Percentiles rank a stretch among this genome's conserved stretches.
These are phyloP conservation scores for Ammodytes dubius DNA, from an alignment of 2,113 vertebrate species.

Conservation along the genomic window DNA sequence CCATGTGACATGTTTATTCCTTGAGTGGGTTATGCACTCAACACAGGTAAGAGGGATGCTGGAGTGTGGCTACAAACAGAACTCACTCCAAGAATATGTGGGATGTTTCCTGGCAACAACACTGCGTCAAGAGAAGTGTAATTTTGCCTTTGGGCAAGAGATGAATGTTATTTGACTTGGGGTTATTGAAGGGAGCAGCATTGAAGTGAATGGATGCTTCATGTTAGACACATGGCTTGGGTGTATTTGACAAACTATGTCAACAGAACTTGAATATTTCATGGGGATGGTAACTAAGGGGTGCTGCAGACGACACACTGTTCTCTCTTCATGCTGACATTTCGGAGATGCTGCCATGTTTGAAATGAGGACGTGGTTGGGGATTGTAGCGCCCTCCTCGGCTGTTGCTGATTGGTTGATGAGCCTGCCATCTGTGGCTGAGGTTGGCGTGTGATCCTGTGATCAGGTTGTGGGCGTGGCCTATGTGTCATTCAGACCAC, in stretches of 20 bases:
- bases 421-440: not conserved
- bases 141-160: not conserved
- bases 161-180: not conserved
- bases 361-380: slow-evolving; percentile 2
- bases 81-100: not conserved
- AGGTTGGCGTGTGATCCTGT: slow-evolving; percentile 12
- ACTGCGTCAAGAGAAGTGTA: not conserved
- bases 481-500: not conserved
- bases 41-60: slow-evolving; percentile 17
- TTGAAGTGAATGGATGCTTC: not conserved
- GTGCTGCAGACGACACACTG: not conserved
- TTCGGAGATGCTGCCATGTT: slow-evolving; percentile 4
- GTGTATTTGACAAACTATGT: slow-evolving; percentile 32
- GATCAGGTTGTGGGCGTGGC: slow-evolving; percentile 16
- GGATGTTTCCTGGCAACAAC: not conserved
- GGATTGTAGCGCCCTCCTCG: not conserved
- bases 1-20: not conserved
- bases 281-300: not conserved
- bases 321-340: not conserved
- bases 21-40: slow-evolving; percentile 12
- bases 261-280: slow-evolving; percentile 1
- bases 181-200: slow-evolving; percentile 20
- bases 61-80: not conserved
- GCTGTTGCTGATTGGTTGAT: not conserved
- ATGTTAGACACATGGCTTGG: slow-evolving; percentile 8